Base-by-base conservation (phyloP, 2,797 vertebrate species). In the Micropoecilia bifurca region DNA sequence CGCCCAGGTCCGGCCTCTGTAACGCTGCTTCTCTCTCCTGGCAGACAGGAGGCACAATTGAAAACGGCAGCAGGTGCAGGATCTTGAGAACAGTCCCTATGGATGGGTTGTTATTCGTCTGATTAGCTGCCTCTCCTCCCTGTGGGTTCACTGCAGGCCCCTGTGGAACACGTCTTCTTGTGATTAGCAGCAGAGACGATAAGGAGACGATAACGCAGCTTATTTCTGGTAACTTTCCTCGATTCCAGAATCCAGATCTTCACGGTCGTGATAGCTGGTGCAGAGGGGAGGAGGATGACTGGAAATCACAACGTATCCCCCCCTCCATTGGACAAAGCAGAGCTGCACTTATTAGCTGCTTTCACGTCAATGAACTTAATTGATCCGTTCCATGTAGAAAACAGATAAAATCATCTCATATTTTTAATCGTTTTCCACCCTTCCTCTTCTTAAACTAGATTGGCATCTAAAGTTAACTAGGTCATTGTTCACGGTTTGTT, bases 151-250 rank as follows among this genome's bases (percentile, higher is more conserved):
- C 74, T 55, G 79, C 75, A 61, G 75, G 41, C 78, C 77, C 46
- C 48, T 76, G 74, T 81, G 68, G 63, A 68, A 83, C 79, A n/a
- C 53, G 77, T 83, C 85, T 80, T 75, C 25, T 0, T 84, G 82
- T 77, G 89, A 87, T 89, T 90, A 89, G 77, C 83, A 86, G 81
- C 88, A 76, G 87, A 89, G 87, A 90, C 79, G 47, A 85, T 47
- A 76, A 84, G 90, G 84, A 83, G 55, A 77, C 39, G 80, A 89
- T 92, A 90, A 90, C 47, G 82, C 1, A 3, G 59, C 80, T 85
- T 85, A 78, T 90, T 91, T 91, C 82, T 66, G 83, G 88, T 76
- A 85, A 77, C 76, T 75, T 33, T 82, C 80, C 74, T 83, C 4
- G 7, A 69, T 69, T 69, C 66, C 41, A 59, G 39, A 79, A 84